A percentile compares a stretch with the other conserved stretches of the same genome.
phyloP scores from a whole-genome alignment of 2,888 invertebrate species.

The Anthoptus insignis region DNA sequence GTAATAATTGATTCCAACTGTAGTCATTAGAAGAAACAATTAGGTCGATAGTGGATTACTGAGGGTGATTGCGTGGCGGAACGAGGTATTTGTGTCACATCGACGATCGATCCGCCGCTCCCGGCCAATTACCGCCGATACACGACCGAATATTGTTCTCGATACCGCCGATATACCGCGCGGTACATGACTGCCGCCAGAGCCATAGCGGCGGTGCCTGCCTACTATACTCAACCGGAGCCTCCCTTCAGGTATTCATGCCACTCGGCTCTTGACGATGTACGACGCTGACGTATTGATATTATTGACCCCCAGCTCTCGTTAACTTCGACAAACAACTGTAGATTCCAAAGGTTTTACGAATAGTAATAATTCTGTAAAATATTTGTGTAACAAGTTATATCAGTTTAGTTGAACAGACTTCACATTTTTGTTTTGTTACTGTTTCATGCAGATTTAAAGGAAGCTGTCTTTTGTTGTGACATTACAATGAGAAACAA shows the following conservation, averaged over 20 bases:
- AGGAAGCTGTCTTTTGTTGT: conserved; percentile 20
- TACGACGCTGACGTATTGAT: not conserved
- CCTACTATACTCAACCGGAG: conserved; percentile 23
- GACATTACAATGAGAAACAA: conserved; percentile 24
- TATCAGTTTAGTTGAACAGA: conserved; percentile 5
- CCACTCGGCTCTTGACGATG: conserved; percentile 11
- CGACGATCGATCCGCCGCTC: conserved; percentile 77
- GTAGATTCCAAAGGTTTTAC: too few relatives aligned
- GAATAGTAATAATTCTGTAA: too few relatives aligned
- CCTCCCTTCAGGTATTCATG: conserved; percentile 18
- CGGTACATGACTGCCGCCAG: too few relatives aligned
- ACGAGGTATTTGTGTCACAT: conserved; percentile 81
- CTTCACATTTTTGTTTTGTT: conserved; percentile 12
- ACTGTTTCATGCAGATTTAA: conserved; percentile 25
- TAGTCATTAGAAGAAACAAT: conserved; percentile 80
- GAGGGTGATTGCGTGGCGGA: conserved; percentile 75
- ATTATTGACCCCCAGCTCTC: too few relatives aligned
- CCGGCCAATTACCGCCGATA: conserved; percentile 79
- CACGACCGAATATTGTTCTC: conserved; percentile 79
- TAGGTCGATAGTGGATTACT: conserved; percentile 80
- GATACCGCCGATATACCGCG: conserved; percentile 57
- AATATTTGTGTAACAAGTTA: conserved; percentile 15
- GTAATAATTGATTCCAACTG: conserved; percentile 70
- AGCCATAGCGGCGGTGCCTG: conserved; percentile 30
- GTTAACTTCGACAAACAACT: too few relatives aligned